Evolutionary conservation across 2,797 vertebrate species (phyloP).

Genomic region (Semotilus atromaculatus): DNA sequence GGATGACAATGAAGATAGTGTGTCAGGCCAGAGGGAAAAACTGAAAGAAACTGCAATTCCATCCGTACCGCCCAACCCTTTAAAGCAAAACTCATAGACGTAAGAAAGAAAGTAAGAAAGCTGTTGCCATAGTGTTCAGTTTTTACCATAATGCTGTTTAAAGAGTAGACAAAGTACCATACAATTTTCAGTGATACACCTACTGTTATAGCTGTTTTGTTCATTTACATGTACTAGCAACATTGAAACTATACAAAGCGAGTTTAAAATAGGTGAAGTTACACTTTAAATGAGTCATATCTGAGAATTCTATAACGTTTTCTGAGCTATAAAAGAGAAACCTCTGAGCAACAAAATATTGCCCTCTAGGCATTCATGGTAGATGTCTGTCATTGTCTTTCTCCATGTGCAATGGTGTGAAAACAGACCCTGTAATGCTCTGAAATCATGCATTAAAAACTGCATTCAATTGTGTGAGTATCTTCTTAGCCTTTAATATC

Average conservation of each 20-base stretch:
- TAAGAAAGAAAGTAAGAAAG: no score
- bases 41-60: background rate
- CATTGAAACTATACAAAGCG: no score
- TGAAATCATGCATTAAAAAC: constrained; percentile 14
- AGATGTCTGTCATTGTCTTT: background rate
- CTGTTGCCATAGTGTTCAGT: background rate
- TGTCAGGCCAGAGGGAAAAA: background rate
- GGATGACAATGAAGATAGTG: background rate
- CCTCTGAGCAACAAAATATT: background rate
- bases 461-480: background rate
- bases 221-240: no score
- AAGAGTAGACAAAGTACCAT: background rate
- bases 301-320: background rate
- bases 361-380: background rate
- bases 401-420: background rate
- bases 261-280: no score
- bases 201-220: background rate
- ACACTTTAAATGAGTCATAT: background rate
- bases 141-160: background rate
- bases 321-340: background rate
- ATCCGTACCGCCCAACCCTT: background rate
- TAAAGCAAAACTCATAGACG: background rate
- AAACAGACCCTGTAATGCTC: background rate
- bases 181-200: background rate
- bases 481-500: constrained; percentile 22